phyloP scores from a whole-genome alignment of 2,888 invertebrate species.

The Aleiodes alternator region DNA sequence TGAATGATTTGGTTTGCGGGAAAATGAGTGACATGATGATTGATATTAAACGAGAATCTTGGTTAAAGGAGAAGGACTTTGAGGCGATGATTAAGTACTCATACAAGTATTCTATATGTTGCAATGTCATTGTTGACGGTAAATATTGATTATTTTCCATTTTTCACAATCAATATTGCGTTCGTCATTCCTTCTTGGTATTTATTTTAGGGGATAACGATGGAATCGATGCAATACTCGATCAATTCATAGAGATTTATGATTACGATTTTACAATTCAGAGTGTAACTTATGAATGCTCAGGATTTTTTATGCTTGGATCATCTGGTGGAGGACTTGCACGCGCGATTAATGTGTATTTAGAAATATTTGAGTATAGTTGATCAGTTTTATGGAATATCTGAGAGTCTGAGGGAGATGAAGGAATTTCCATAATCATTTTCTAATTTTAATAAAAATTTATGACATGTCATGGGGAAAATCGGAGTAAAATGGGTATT shows the following conservation, averaged over 20 bases:
- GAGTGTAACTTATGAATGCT: slow-evolving; percentile 54
- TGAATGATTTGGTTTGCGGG: slow-evolving; percentile 17
- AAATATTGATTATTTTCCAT: slow-evolving; percentile 46
- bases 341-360: slow-evolving; percentile 36
- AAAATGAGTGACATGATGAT: slow-evolving; percentile 45
- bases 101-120: slow-evolving; percentile 58
- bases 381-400: no score
- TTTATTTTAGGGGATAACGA: slow-evolving; percentile 52
- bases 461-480: no score
- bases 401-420: no score
- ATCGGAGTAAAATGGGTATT: no score
- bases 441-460: no score
- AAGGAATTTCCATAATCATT: no score
- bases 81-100: slow-evolving; percentile 57
- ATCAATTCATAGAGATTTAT: slow-evolving; percentile 62
- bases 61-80: slow-evolving; percentile 60
- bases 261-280: slow-evolving; percentile 60
- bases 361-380: no score
- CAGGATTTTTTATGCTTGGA: slow-evolving; percentile 62
- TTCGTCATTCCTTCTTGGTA: background rate
- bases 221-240: slow-evolving; percentile 56
- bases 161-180: background rate
- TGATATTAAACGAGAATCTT: slow-evolving; percentile 44
- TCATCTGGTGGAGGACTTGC: slow-evolving; percentile 50
- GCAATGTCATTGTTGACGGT: slow-evolving; percentile 60